Evolutionary conservation across 2,113 vertebrate genomes (phyloP), one percentile per base, ranked within the genome.

Genomic region (Phaetusa simplex): DNA sequence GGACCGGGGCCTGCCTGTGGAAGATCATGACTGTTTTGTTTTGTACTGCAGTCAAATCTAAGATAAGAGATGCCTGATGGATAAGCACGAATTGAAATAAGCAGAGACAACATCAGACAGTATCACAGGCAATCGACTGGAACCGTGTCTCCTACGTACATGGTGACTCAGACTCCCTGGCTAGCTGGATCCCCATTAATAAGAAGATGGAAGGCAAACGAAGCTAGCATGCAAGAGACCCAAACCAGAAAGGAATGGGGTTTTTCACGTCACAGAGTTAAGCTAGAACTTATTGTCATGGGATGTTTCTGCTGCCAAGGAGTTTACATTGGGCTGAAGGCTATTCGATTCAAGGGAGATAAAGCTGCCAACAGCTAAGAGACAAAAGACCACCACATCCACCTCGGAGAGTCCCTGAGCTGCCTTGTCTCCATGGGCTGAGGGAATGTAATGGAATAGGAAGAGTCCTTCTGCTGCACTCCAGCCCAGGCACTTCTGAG

Each of bases 21-120:
- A 95, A 94, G 43, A 95, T 82, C 66, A 56, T 24, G 43, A 29
- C 47, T 76, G 38, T 87, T 97, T 80, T 96, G 83, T 86, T 95
- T 88, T 88, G 61, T 80, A 65, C 5, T 69, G 70, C 88, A 92
- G 58, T 62, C 62, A 76, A 79, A 93, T 79, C 82, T 55, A 92
- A 90, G 88, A 82, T 71, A 90, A 87, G 58, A 95, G 82, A 94
- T 1, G 42, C 50, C 72, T 79, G 47, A 82, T 32, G 32, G 85
- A 91, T 84, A 86, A 83, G 59, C 65, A 89, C 50, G 50, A 91
- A 94, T 18, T 82, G 45, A 83, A 95, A 93, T 71, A 87, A 86
- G 64, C 88, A 93, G 82, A 73, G 74, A 78, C 72, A 86, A 73
- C 70, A 74, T 36, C 87, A 95, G 77, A 65, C 45, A 93, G 74